Evolutionary conservation across 2,113 vertebrate species (phyloP), one percentile per base, ranked within the genome.

Genomic region (Pygoscelis adeliae): DNA sequence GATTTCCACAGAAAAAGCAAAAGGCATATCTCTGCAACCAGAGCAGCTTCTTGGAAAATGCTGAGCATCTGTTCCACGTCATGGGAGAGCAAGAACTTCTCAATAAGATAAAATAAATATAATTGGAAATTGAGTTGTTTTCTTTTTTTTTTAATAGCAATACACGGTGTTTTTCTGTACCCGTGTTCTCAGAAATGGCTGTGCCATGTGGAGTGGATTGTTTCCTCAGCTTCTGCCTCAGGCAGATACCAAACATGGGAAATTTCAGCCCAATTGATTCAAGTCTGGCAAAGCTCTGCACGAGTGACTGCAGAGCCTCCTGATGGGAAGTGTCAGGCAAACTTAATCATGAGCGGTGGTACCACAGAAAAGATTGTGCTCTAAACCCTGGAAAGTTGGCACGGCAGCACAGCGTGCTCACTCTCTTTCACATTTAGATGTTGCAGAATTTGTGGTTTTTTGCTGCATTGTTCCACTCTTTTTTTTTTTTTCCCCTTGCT

Each of bases 241-340:
- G 89, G 96, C 86, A 91, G 95, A 96, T 85, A 95, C 86, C 86
- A 90, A 94, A 92, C 83, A 78, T 59, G 94, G 92, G 93, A 59
- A 95, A 89, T 93, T 81, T 87, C 90, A 96, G 92, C 86, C 86
- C 86, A n/a, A 44, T 32, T 78, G 95, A 80, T 82, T 70, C 14
- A 1, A 90, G 92, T 53, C 90, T 92, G 94, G 94, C 95, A 84
- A 62, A 61, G 5, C 65, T n/a, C 10, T 14, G 9, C n/a, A 15
- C 6, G 21, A 74, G 79, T 11, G 53, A 44, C 55, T 88, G 59
- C 9, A 0, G 78, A 92, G 83, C 63, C 85, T 97, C 95, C 95
- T 32, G 44, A n/a, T 84, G 96, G 83, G 97, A 90, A 95, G 94
- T 17, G 6, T 52, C 67, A 55, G 92, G 96, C 67, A 55, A 83